Conservation (phyloP, 2,888 invertebrate species). For the Pammene aurita region DNA sequence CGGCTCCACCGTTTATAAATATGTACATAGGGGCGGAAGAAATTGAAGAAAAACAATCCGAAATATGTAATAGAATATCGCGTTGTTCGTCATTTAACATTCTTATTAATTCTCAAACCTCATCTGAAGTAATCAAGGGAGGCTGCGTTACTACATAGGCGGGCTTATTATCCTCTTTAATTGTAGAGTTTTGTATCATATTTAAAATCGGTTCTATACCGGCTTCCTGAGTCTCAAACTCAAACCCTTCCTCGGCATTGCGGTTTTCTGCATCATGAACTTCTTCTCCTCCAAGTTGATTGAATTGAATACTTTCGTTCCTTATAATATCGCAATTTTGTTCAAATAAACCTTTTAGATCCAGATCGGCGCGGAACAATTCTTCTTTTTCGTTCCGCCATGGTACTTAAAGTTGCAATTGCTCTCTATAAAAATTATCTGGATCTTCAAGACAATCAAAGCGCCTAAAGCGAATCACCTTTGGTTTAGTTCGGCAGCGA, state of each 20-base stretch:
- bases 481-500: slow-evolving; percentile 26
- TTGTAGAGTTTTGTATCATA: no score
- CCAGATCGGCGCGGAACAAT: neutral
- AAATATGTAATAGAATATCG: neutral
- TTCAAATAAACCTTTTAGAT: neutral
- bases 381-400: slow-evolving; percentile 7
- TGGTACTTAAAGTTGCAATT: neutral
- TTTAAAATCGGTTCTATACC: neutral
- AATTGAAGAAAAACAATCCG: neutral
- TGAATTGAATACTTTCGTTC: neutral
- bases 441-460: slow-evolving; percentile 22
- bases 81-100: neutral
- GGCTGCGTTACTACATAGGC: no score
- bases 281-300: neutral
- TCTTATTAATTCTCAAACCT: neutral
- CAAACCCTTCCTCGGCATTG: neutral
- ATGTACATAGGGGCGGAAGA: slow-evolving; percentile 35
- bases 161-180: no score
- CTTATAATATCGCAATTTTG: neutral
- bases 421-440: slow-evolving; percentile 38
- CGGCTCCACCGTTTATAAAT: slow-evolving; percentile 43
- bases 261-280: neutral
- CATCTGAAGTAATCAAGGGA: no score
- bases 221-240: neutral
- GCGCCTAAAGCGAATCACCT: slow-evolving; percentile 43